Evolutionary conservation across 2,888 invertebrate species (phyloP).

Genomic region (Drosophila paramelanica): DNA sequence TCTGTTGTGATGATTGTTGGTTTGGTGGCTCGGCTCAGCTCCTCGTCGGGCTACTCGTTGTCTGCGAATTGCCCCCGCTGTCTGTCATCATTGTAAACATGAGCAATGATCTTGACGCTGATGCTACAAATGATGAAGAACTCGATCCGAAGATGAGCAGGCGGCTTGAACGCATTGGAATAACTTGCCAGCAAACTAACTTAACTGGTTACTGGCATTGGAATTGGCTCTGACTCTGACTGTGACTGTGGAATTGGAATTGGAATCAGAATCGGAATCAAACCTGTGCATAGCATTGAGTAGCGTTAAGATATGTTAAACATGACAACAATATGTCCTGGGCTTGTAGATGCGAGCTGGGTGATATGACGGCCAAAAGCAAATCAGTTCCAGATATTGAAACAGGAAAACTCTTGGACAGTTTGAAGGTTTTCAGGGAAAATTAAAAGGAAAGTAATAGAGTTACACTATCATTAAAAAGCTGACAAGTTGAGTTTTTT

Average conservation of each 20-base stretch:
- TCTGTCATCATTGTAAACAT: slow-evolving; percentile 84
- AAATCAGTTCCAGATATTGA: neutral
- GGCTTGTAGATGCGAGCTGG: slow-evolving; percentile 52
- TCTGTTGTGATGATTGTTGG: slow-evolving; percentile 24
- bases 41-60: slow-evolving; percentile 25
- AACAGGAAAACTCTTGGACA: neutral
- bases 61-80: slow-evolving; percentile 53
- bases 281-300: slow-evolving; percentile 61
- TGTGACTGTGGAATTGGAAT: slow-evolving; percentile 21
- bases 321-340: slow-evolving; percentile 82
- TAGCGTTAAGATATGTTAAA: slow-evolving; percentile 82
- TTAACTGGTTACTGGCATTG: slow-evolving; percentile 57
- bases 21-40: slow-evolving; percentile 2
- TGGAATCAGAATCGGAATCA: slow-evolving; percentile 16
- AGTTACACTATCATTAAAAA: too few species aligned
- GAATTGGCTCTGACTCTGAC: neutral
- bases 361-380: slow-evolving; percentile 26
- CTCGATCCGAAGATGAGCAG: slow-evolving; percentile 74
- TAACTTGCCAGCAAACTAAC: slow-evolving; percentile 43
- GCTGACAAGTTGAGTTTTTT: too few species aligned
- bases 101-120: slow-evolving; percentile 84
- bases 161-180: slow-evolving; percentile 36
- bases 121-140: slow-evolving; percentile 84
- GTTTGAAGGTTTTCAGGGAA: neutral
- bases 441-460: too few species aligned